These are phyloP conservation scores for Drosophila malerkotliana DNA, from an alignment of 1,140 invertebrate genomes.

Conservation along the genomic window DNA sequence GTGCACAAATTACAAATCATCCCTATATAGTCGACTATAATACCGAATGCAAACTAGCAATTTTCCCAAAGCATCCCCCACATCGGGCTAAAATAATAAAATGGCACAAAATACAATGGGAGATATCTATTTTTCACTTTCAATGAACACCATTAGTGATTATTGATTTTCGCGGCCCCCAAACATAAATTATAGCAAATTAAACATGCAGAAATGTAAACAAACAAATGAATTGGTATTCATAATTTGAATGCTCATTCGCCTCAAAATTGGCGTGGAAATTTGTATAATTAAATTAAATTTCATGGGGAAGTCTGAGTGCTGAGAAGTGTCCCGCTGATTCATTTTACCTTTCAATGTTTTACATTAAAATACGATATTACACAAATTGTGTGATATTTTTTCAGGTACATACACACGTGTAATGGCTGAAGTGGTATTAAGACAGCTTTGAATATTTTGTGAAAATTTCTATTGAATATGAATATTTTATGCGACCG, in stretches of 20 bases:
- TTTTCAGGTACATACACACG: background rate
- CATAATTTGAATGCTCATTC: constrained; percentile 25
- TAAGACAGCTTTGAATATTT: background rate
- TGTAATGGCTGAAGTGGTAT: background rate
- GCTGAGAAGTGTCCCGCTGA: background rate
- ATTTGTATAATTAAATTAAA: constrained; percentile 39
- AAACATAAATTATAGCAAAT: constrained; percentile 36
- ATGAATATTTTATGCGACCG: background rate
- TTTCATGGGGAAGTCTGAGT: constrained; percentile 17
- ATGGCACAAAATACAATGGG: constrained; percentile 16
- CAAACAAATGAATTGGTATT: constrained; percentile 10
- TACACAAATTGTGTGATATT: constrained; percentile 2
- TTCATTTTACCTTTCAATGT: background rate
- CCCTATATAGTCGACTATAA: constrained; percentile 40
- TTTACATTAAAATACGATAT: background rate
- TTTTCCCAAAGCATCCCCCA: constrained; percentile 32
- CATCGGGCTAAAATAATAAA: constrained; percentile 2
- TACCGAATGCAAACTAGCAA: constrained; percentile 29
- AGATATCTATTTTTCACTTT: constrained; percentile 25
- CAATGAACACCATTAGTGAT: constrained; percentile 17
- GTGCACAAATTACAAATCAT: constrained; percentile 73
- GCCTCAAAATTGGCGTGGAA: constrained; percentile 21
- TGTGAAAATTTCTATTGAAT: background rate
- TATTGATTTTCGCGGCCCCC: constrained; percentile 22
- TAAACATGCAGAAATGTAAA: constrained; percentile 26